Base-by-base conservation (phyloP, 2,888 invertebrate species). In the Myathropa florea region DNA sequence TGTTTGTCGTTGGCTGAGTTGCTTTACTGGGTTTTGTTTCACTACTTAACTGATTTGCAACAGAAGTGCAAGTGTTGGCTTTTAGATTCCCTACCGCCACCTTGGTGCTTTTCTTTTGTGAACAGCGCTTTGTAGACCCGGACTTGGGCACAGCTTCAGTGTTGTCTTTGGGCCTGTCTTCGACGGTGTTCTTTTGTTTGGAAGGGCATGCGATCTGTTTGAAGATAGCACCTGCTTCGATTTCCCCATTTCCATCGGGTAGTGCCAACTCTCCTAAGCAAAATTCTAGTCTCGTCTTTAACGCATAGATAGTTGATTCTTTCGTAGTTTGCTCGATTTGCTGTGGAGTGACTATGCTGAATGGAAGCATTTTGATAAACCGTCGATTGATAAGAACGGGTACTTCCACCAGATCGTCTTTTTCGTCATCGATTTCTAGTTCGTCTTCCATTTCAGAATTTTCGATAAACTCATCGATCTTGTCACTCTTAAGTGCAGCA, bases 361-460 rank as follows among this genome's bases (percentile, higher is more conserved):
- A 59, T 14, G 71, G 67, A 2, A 84, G 28, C 24, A 39, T 36
- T 4, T 61, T 28, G 6, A 72, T n/a, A 23, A 72, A 10, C 28
- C 24, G 23, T 26, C 63, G 61, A 4, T 68, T 24, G 10, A 85
- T 59, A 1, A 85, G 23, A 2, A 85, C 18, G 2, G 84, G 81
- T 2, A 85, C 77, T 23, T 76, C 36, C 7, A 85, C 23, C 4
- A 73, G 39, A 1, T 72, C 53, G 21, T 60, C 36, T 2, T 33
- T 65, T 7, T 55, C 72, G 21, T 10, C 10, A 10, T 26, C 39
- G 23, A n/a, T 7, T 1, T 21, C 59, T 26, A 6, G 3, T 2
- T n/a, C 46, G 3, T 33, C 30, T 26, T 7, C 4, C 4, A 28
- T 10, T 46, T 24, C 10, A n/a, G 10, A 0, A 36, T 55, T 14